These are phyloP conservation scores for Spatula clypeata DNA, from an alignment of 2,797 vertebrate species.

Conservation along the genomic window DNA sequence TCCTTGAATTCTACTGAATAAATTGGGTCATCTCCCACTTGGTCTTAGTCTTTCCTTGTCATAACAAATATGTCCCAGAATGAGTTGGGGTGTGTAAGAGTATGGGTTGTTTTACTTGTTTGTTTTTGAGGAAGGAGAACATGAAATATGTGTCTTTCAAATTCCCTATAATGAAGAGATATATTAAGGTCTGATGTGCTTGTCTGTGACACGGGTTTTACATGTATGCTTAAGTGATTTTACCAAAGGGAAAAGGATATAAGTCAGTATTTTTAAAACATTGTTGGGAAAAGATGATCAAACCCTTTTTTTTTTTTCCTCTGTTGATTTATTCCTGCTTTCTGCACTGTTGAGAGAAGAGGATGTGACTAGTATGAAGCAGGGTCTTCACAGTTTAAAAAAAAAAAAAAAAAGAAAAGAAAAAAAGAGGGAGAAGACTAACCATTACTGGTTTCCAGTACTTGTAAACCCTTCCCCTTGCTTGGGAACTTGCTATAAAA, in stretches of 20 bases:
- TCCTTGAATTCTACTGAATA: background rate
- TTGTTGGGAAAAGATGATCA: background rate
- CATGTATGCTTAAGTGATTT: background rate
- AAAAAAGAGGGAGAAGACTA: background rate
- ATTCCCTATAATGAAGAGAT: background rate
- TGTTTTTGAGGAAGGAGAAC: background rate
- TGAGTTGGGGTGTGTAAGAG: accelerated
- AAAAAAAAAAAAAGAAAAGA: background rate
- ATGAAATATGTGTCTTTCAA: background rate
- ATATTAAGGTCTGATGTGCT: background rate
- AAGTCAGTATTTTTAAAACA: background rate
- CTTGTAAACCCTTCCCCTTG: background rate
- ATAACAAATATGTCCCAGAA: background rate
- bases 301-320: background rate
- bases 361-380: background rate
- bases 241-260: background rate
- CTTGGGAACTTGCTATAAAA: background rate
- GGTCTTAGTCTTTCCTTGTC: background rate
- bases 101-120: accelerated
- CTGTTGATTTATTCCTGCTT: background rate
- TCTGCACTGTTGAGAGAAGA: background rate
- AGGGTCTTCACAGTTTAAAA: background rate
- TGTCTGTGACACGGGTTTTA: background rate
- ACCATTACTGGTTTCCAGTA: background rate
- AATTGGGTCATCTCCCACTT: accelerated